These are phyloP conservation scores for Hystrix brachyura DNA, from an alignment of 2,113 vertebrate genomes.

Conservation along the genomic window DNA sequence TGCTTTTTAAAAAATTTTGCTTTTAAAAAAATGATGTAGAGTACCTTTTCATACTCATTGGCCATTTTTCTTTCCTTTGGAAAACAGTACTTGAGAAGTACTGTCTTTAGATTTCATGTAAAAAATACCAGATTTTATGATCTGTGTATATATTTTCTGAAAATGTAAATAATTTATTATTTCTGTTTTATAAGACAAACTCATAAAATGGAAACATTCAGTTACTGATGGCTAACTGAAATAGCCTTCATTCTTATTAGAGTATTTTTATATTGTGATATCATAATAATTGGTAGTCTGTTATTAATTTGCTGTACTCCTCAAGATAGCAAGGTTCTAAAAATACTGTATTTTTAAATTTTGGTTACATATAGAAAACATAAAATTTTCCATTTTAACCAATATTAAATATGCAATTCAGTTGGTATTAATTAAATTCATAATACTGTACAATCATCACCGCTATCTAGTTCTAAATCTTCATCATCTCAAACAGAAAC, in stretches of 20 bases:
- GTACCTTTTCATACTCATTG: not conserved
- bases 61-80: constrained; percentile 45
- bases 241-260: constrained; percentile 54
- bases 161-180: constrained; percentile 25
- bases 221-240: not conserved
- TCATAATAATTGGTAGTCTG: constrained; percentile 18
- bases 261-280: constrained; percentile 37
- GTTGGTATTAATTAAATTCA: not conserved
- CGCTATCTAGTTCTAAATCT: not conserved
- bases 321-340: constrained; percentile 49
- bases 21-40: constrained; percentile 20
- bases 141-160: constrained; percentile 1
- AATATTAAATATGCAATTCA: constrained; percentile 36
- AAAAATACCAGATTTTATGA: constrained; percentile 43
- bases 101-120: constrained; percentile 33
- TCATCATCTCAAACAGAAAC: constrained; percentile 32
- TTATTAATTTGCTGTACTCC: not conserved
- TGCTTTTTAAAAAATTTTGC: not conserved
- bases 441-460: not conserved
- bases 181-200: constrained; percentile 26
- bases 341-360: constrained; percentile 32
- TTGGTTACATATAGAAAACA: not conserved
- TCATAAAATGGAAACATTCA: not conserved
- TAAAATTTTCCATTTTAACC: constrained; percentile 7
- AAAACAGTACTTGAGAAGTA: not conserved